Evolutionary conservation across 2,888 invertebrate genomes (phyloP), one percentile per base, ranked within the genome.

Genomic region (Chalcosyrphus nemorum): DNA sequence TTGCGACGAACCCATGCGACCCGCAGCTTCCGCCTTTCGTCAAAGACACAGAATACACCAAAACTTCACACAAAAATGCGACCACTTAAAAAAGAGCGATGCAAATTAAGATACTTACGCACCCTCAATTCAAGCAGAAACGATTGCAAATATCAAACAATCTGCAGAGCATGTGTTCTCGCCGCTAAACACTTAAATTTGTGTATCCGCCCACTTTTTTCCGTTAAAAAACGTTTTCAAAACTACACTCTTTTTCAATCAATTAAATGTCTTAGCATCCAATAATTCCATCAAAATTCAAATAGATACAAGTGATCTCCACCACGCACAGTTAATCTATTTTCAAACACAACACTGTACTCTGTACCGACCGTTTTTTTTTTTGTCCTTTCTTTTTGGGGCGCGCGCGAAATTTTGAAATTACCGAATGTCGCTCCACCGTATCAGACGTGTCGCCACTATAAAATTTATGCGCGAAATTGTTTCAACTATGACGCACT

Each of bases 61-160:
- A n/a, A 54, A 63, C 72, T 54, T 82, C n/a, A n/a, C n/a, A n/a
- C n/a, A 61, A 74, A 82, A 77, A 77, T 82, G 82, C 78, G 82
- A 68, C 66, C 82, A 77, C 52, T 65, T 56, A 45, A 56, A 50
- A 32, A 13, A 47, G 56, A 24, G 45, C 56, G n/a, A 56, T 56
- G 52, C 59, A 59, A 45, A 24, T n/a, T n/a, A n/a, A n/a, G n/a
- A 24, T 65, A 68, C 61, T 63, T 38, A 81, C 76, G 38, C 81
- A 76, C 81, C 65, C 81, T 71, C 54, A 75, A 76, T 50, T 32
- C 9, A 52, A 52, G 13, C 35, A n/a, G 47, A 50, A 43, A 43
- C 6, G 9, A 57, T 65, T 59, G 66, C 72, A 68, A 54, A 59
- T 45, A 52, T 17, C 15, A 47, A 75, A 70, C 35, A 68, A 77